Base-by-base conservation (phyloP, 2,113 vertebrate genomes). In the Aleadryas rufinucha region DNA sequence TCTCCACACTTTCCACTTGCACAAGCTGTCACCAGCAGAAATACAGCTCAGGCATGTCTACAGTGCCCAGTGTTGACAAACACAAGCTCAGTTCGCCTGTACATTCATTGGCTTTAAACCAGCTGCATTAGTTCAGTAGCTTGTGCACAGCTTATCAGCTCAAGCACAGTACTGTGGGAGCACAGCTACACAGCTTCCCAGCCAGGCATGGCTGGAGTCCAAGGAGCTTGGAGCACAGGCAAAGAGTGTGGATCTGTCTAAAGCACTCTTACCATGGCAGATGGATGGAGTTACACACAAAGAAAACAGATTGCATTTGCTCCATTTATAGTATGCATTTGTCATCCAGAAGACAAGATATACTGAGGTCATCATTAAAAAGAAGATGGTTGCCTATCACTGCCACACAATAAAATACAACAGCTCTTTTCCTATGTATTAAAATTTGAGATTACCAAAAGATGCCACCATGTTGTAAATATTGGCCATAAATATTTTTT, bases 251-350 rank as follows among this genome's bases (percentile, higher is more conserved):
- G 94, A 89, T 95, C 93, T 95, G 91, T 96, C 95, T 95, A 70
- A 94, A 96, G 94, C 69, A 90, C 93, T 93, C 96, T 84, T 59
- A 75, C 86, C 69, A 54, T 39, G 60, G 93, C 96, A 96, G 95
- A 96, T 91, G 96, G 96, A 96, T 78, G 80, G 88, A 94, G 72
- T 10, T 78, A 21, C 64, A 89, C 83, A 96, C 90, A 96, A 94
- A 96, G 93, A 76, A 90, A 93, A 93, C 87, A 89, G 93, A 92
- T 13, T 96, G 95, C 90, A 22, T 49, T 88, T 92, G 76, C 71
- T 92, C 85, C 88, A 68, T 81, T 94, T 96, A 89, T 72, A 95
- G 64, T 8, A 82, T 15, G 47, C 0, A 2, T 60, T 77, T 84
- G 75, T 78, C 82, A 74, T 84, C 60, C 88, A 90, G 88, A 81